phyloP scores from a whole-genome alignment of 2,797 vertebrate species.

The Ctenopoma multispine region DNA sequence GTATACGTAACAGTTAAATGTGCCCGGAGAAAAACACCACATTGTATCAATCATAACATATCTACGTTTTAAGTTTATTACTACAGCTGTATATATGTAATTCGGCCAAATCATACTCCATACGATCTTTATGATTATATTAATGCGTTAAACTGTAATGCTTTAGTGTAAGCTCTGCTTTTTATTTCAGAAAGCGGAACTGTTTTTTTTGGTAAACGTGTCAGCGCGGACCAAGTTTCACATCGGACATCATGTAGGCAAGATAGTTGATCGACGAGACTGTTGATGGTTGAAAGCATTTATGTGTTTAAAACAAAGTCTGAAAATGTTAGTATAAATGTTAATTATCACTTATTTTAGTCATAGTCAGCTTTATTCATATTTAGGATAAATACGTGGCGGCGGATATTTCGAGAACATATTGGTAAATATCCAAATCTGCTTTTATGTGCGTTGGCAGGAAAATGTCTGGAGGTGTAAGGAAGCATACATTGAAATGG shows the following conservation, averaged over 20 bases:
- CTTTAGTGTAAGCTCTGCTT: rapidly evolving
- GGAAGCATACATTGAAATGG: not conserved
- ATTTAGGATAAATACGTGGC: not conserved
- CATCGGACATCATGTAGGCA: not conserved
- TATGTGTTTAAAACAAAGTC: rapidly evolving
- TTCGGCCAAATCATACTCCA: rapidly evolving
- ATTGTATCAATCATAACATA: too few relatives aligned
- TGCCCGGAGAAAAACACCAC: slow-evolving; percentile 34
- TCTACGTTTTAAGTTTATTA: rapidly evolving
- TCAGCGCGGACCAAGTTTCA: slow-evolving; percentile 1
- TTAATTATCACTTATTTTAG: rapidly evolving
- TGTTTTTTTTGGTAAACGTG: rapidly evolving
- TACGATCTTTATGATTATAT: rapidly evolving
- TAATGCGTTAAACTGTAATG: rapidly evolving
- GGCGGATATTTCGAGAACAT: not conserved
- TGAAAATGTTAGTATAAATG: not conserved
- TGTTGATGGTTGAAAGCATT: not conserved
- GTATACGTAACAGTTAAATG: slow-evolving; percentile 39
- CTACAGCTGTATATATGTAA: rapidly evolving
- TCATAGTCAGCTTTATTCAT: not conserved
- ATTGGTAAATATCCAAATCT: not conserved
- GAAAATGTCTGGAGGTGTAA: not conserved
- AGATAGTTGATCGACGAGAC: not conserved
- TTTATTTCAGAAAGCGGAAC: slow-evolving; percentile 1
- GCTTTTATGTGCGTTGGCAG: not conserved